These are phyloP conservation scores for Philereme vetulata DNA, from an alignment of 2,888 invertebrate species.

Conservation along the genomic window DNA sequence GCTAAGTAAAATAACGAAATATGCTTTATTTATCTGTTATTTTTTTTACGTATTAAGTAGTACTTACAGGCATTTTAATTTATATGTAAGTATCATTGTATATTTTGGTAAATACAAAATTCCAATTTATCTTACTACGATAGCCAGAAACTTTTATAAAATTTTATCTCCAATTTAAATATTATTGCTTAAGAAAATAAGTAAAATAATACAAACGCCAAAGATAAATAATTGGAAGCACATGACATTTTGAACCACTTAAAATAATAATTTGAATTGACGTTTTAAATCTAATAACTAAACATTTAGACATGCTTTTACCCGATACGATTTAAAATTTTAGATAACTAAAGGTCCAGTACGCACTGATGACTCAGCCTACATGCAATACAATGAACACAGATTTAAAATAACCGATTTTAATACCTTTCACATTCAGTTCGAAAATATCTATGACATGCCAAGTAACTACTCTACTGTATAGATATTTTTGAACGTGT, in stretches of 20 bases:
- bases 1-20: conserved; percentile 2
- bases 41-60: neutral
- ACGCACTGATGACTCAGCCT: conserved; percentile 69
- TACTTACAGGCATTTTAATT: neutral
- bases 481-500: conserved; percentile 62
- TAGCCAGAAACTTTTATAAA: neutral
- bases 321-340: conserved; percentile 29
- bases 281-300: conserved; percentile 49
- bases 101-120: neutral
- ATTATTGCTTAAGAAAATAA: neutral
- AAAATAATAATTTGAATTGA: conserved; percentile 7
- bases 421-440: conserved; percentile 54
- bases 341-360: conserved; percentile 42
- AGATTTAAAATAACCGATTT: conserved; percentile 52
- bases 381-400: conserved; percentile 73
- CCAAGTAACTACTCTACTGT: conserved; percentile 31
- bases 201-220: conserved; percentile 21
- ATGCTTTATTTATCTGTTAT: neutral
- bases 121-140: neutral
- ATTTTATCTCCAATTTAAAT: neutral
- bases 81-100: neutral
- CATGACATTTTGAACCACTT: conserved; percentile 21
- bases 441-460: conserved; percentile 61
- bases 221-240: conserved; percentile 41
- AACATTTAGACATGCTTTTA: conserved; percentile 59